A percentile compares a stretch with the other conserved stretches of the same genome.
These are phyloP conservation scores for Leptocoma aspasia DNA, from an alignment of 2,113 vertebrate genomes.

Conservation along the genomic window DNA sequence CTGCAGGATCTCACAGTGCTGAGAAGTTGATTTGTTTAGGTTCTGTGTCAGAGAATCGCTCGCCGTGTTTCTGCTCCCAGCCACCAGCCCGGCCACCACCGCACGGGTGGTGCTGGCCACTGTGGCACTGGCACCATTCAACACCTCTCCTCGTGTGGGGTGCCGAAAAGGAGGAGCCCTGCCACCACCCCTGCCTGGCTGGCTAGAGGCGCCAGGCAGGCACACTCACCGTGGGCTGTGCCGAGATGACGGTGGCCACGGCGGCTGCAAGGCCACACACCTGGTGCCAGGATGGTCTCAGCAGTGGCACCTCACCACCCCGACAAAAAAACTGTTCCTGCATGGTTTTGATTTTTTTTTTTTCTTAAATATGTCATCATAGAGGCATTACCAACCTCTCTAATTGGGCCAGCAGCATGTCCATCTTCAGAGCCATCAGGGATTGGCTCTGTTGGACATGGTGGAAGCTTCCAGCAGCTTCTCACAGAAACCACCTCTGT, in stretches of 20 bases:
- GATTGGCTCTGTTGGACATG: not conserved
- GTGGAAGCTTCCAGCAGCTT: not conserved
- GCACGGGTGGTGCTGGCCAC: not conserved
- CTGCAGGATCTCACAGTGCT: not conserved
- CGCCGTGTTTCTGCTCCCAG: not conserved
- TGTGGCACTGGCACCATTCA: not conserved
- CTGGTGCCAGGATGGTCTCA: too few species aligned
- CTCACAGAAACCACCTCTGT: not conserved
- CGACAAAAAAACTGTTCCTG: not conserved
- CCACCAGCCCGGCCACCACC: accelerated
- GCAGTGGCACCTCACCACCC: accelerated
- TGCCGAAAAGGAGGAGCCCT: not conserved
- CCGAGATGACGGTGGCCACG: accelerated
- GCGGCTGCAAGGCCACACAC: not conserved
- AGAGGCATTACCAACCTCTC: not conserved
- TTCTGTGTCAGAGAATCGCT: not conserved
- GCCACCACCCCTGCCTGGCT: too few species aligned
- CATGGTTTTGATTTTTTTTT: accelerated
- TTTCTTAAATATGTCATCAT: not conserved
- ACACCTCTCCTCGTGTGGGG: too few species aligned
- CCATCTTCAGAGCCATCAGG: not conserved
- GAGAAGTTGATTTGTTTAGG: not conserved
- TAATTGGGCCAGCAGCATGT: not conserved
- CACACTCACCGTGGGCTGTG: not conserved
- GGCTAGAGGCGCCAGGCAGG: not conserved